These are phyloP conservation scores for Protomyctophum bolini DNA, from an alignment of 2,113 vertebrate species.

Conservation along the genomic window DNA sequence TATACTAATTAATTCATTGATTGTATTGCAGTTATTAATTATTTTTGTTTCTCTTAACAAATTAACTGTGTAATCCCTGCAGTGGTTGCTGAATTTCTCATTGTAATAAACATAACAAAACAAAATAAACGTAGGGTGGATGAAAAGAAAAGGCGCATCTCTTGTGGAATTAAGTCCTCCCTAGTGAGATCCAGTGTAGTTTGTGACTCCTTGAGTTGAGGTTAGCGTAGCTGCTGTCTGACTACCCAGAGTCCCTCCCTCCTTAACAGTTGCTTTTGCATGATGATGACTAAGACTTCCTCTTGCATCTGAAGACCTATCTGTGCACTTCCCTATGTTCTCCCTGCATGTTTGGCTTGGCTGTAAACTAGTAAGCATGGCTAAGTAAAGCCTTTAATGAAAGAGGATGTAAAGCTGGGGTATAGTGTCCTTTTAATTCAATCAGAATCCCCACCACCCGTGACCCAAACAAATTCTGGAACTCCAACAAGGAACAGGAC, in stretches of 20 bases:
- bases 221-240: conserved; percentile 53
- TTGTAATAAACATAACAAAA: conserved; percentile 15
- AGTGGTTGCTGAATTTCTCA: conserved; percentile 31
- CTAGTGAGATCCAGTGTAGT: conserved; percentile 31
- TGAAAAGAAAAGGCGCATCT: conserved; percentile 7
- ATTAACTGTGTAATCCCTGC: background rate
- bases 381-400: background rate
- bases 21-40: conserved; percentile 16
- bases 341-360: conserved; percentile 47
- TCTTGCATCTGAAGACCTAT: conserved; percentile 10
- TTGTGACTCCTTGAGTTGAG: conserved; percentile 9
- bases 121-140: background rate
- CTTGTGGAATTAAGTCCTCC: conserved; percentile 11
- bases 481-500: too few species aligned
- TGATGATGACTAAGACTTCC: conserved; percentile 15
- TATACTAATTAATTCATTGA: conserved; percentile 15
- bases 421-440: too few species aligned
- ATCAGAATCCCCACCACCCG: too few species aligned
- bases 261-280: conserved; percentile 29
- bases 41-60: background rate
- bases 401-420: background rate
- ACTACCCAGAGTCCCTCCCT: conserved; percentile 76
- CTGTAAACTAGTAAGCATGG: conserved; percentile 37
- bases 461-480: too few species aligned
- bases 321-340: conserved; percentile 12